Base-by-base conservation (phyloP, 2,797 vertebrate genomes). In the Epinephelus coioides region DNA sequence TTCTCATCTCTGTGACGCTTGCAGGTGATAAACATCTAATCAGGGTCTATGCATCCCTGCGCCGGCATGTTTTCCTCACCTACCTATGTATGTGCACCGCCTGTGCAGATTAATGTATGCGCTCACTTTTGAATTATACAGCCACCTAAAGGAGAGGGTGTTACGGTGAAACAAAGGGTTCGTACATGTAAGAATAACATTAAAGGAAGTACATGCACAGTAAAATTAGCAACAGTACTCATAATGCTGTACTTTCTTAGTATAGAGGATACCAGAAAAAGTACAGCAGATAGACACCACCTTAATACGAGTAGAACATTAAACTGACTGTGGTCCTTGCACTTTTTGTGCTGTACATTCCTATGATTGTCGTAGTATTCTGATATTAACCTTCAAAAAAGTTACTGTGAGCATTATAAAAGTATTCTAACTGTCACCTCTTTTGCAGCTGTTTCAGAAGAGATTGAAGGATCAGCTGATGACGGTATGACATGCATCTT, bases 1-100 rank as follows among this genome's bases (percentile, higher is more conserved):
- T 95, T 90, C 89, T 91, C 84, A 87, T 91, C 83, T 89, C 72
- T 73, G 79, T 69, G 84, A 88, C 13, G 53, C 80, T 84, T 86
- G 85, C 78, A 86, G 84, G 73, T 84, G 88, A 94, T 94, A 91
- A 88, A 86, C 79, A 93, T 93, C 88, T 93, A 85, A 92, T 94
- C 87, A 84, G 77, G 84, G 62, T 69, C 70, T 76, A 14, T 43
- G 73, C 62, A 61, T 80, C 65, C 60, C 43, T 64, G 64, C 30
- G n/a, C 67, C 64, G 49, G 70, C 66, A 79, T 83, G 67, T 80
- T 81, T 86, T 87, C 61, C 76, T 85, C 75, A 88, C 69, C 84
- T 84, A 82, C 51, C 55, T 64, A 68, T 43, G 53, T 75, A 50
- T 50, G 73, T 68, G 25, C 67, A 27, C 63, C 9, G 18, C 34